Conservation (phyloP, 2,888 invertebrate species). For the Tetramorium bicarinatum region DNA sequence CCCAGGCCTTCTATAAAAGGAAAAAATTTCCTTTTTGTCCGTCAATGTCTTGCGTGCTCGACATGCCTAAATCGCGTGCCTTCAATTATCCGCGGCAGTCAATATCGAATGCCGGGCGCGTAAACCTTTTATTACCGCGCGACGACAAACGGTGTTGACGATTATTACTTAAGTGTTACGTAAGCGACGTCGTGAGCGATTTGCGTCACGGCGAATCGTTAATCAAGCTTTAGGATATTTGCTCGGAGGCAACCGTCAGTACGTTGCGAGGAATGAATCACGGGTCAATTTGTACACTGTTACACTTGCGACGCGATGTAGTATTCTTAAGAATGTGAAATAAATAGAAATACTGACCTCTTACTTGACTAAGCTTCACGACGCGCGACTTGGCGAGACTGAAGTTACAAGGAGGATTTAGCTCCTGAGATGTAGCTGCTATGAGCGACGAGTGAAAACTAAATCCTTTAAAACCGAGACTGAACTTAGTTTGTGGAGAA, state of each 20-base stretch:
- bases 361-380: not conserved
- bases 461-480: not conserved
- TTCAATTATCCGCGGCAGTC: conserved; percentile 7
- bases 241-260: not conserved
- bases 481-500: not conserved
- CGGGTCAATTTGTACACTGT: not conserved
- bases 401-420: not conserved
- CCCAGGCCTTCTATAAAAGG: not conserved
- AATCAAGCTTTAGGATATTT: conserved; percentile 12
- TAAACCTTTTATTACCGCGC: conserved; percentile 14
- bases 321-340: not conserved
- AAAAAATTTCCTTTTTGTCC: not conserved
- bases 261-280: not conserved
- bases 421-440: not conserved
- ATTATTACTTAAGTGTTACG: conserved; percentile 28
- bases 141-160: not conserved
- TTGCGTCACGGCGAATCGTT: conserved; percentile 29
- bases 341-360: not conserved
- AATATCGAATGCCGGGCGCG: not conserved
- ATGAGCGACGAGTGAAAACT: not conserved
- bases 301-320: not conserved
- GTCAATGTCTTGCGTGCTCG: not conserved
- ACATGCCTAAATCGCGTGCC: not conserved
- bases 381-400: not conserved
- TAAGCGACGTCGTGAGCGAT: not conserved